These are phyloP conservation scores for Okapia johnstoni DNA, from an alignment of 2,113 vertebrate species.

Conservation along the genomic window DNA sequence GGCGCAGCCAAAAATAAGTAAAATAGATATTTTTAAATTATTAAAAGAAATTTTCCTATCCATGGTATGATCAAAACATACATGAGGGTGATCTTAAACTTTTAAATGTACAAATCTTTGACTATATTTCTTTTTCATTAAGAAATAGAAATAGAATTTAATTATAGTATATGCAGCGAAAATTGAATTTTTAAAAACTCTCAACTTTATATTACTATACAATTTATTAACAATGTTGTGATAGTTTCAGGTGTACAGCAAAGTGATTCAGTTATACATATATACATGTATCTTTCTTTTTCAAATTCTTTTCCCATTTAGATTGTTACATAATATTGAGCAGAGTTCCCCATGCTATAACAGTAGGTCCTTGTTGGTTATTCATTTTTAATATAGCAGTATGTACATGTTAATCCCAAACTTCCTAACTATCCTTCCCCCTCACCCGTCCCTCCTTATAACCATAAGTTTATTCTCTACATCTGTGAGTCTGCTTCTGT, in stretches of 20 bases:
- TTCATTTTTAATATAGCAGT: not conserved
- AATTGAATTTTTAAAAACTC: not conserved
- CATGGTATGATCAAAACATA: accelerated
- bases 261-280: not conserved
- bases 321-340: not conserved
- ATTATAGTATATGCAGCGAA: not conserved
- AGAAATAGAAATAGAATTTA: not conserved
- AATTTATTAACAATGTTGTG: not conserved
- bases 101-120: conserved; percentile 69
- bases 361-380: not conserved
- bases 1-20: not conserved
- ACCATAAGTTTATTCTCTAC: not conserved
- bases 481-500: not conserved
- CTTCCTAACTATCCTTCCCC: not conserved
- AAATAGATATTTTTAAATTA: not conserved
- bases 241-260: not conserved
- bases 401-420: not conserved
- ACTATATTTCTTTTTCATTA: not conserved
- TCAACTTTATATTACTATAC: not conserved
- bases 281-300: not conserved
- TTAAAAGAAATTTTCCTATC: not conserved
- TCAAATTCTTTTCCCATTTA: not conserved
- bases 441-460: not conserved
- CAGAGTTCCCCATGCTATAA: not conserved
- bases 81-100: conserved; percentile 74